Evolutionary conservation across 2,113 vertebrate species (phyloP).

Genomic region (Mola mola): DNA sequence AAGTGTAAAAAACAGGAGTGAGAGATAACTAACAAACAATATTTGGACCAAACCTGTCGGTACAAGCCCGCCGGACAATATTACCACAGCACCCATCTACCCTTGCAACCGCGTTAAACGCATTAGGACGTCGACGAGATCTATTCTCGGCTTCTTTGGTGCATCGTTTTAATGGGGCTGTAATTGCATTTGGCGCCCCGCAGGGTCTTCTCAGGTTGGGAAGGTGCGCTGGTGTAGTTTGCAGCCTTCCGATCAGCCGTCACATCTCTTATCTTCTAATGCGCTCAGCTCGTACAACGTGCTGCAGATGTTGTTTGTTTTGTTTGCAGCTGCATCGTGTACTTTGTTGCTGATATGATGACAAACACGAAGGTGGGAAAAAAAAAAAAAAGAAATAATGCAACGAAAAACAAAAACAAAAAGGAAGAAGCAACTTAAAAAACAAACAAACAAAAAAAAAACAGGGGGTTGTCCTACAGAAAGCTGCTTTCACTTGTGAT

Average conservation of each 20-base stretch:
- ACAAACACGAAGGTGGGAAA: not conserved
- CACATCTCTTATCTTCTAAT: conserved; percentile 43
- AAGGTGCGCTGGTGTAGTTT: conserved; percentile 40
- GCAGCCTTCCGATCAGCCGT: conserved; percentile 52
- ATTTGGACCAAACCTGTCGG: not conserved
- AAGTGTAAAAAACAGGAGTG: not conserved
- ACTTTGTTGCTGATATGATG: not conserved
- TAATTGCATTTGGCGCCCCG: conserved; percentile 54
- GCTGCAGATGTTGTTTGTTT: not conserved
- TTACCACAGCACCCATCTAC: conserved; percentile 9
- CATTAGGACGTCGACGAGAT: conserved; percentile 35
- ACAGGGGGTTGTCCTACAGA: not conserved
- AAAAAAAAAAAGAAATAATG: not conserved
- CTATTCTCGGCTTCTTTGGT: conserved; percentile 52
- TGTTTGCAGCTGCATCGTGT: not conserved
- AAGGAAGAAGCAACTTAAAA: not conserved
- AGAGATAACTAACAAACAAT: not conserved
- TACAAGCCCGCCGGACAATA: not conserved
- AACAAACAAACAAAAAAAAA: not conserved
- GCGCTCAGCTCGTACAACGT: conserved; percentile 2
- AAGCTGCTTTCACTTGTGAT: not conserved
- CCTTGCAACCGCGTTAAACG: conserved; percentile 27
- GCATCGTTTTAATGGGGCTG: conserved; percentile 56
- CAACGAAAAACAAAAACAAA: not conserved
- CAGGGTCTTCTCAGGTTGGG: conserved; percentile 55